These are phyloP conservation scores for Octodon degus DNA, from an alignment of 2,113 vertebrate genomes.

Conservation along the genomic window DNA sequence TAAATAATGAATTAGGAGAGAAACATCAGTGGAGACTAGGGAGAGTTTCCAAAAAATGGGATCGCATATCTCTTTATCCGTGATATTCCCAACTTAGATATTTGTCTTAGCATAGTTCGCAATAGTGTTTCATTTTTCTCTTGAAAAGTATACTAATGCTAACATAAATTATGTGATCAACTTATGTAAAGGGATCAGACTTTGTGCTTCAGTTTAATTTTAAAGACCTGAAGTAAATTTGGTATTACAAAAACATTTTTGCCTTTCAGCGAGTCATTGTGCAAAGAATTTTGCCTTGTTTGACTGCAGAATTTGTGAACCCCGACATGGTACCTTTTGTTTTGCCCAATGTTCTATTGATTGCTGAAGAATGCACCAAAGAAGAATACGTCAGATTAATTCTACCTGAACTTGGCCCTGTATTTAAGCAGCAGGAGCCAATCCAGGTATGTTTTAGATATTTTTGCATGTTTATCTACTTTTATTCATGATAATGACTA, in stretches of 20 bases:
- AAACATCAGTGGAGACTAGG: background rate
- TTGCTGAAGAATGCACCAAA: conserved; percentile 98
- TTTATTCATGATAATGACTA: conserved; percentile 61
- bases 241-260: conserved; percentile 56
- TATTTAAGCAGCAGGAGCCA: conserved; percentile 98
- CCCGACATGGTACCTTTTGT: conserved; percentile 99
- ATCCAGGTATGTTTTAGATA: conserved; percentile 91
- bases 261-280: conserved; percentile 93
- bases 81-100: background rate
- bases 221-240: conserved; percentile 36
- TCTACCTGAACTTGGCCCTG: conserved; percentile 95
- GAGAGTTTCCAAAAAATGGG: conserved; percentile 16
- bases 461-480: conserved; percentile 12
- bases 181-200: background rate
- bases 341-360: conserved; percentile 97
- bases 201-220: conserved; percentile 32
- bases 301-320: conserved; percentile 98
- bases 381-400: conserved; percentile 96
- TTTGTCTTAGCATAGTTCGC: conserved; percentile 33
- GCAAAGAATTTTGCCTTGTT: conserved; percentile 94
- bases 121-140: background rate
- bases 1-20: conserved; percentile 10
- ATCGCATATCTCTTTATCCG: background rate
- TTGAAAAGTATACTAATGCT: background rate
- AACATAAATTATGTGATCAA: background rate